phyloP scores from a whole-genome alignment of 2,113 vertebrate genomes.

The Paedocypris sp. region DNA sequence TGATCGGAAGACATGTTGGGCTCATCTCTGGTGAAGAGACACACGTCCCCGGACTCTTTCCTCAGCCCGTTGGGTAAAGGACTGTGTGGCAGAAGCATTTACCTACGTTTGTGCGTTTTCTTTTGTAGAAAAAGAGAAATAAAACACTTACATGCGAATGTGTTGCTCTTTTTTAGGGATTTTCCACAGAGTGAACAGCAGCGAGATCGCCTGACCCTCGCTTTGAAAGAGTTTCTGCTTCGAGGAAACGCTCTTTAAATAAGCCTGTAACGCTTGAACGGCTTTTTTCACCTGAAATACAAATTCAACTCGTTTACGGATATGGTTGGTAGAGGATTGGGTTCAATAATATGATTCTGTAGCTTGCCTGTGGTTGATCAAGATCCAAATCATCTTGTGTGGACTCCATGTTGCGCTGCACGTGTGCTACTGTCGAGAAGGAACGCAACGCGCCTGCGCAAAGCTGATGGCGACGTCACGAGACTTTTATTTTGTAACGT shows the following conservation, averaged over 20 bases:
- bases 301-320: too few relatives aligned
- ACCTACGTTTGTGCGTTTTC: not conserved
- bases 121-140: not conserved
- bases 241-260: constrained; percentile 51
- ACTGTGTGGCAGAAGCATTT: constrained; percentile 43
- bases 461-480: not conserved
- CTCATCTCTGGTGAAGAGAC: constrained; percentile 83
- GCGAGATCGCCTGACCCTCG: constrained; percentile 61
- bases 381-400: not conserved
- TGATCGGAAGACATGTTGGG: constrained; percentile 74
- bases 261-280: constrained; percentile 64
- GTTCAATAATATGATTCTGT: too few relatives aligned
- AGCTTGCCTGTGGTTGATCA: constrained; percentile 6
- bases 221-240: constrained; percentile 53
- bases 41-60: constrained; percentile 68
- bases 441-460: not conserved
- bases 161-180: constrained; percentile 60
- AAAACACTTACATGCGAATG: constrained; percentile 69
- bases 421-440: too few relatives aligned
- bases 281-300: constrained; percentile 73
- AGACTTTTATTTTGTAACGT: not conserved
- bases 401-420: constrained; percentile 22
- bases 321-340: too few relatives aligned
- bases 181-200: constrained; percentile 79
- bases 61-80: constrained; percentile 70